Evolutionary conservation across 2,797 vertebrate species (phyloP), one percentile per base, ranked within the genome.

Genomic region (Galaxias olidus): DNA sequence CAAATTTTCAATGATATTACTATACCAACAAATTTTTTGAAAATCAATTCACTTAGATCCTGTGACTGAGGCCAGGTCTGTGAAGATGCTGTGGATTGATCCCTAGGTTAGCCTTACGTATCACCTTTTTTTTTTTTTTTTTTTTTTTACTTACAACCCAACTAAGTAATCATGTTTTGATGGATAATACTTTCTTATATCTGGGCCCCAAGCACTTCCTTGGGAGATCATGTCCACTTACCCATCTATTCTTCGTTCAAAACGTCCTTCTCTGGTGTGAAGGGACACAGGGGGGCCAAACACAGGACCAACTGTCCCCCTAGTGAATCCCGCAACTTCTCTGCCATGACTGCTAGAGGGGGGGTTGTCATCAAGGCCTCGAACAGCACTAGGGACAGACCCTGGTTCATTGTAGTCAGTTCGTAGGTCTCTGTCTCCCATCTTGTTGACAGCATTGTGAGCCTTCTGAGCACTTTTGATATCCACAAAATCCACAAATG

Each of bases 401-500:
- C 97, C 97, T 67, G 98, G 98, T 87, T 99, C 98, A 91, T 99
- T 99, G 93, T 99, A 99, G 95, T 99, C 98, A 86, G 98, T 99
- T 89, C 98, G 96, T 73, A 99, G 98, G 92, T 99, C 98, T 89
- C 98, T 93, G 80, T 99, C 98, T 71, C 98, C 98, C 98, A 99
- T 99, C 93, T 99, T 98, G 92, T 99, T 99, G 93, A 98, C 95
- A 44, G 97, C 96, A 90, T 99, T 99, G 91, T 99, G 98, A 82
- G 98, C 98, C 88, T 99, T 99, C 92, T 99, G 98, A 14, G 98
- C 98, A 86, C 98, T 99, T 93, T 99, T 99, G 85, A 99, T 99
- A 95, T 99, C 98, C 91, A 99, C 97, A 93, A 99, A 99, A 96
- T 99, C 98, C 96, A 99, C 98, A 92, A 99, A 99, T 15, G 98